Percentiles rank a stretch among this genome's conserved stretches.
Conservation (phyloP, 1,140 invertebrate genomes). For the Chionoecetes opilio region DNA sequence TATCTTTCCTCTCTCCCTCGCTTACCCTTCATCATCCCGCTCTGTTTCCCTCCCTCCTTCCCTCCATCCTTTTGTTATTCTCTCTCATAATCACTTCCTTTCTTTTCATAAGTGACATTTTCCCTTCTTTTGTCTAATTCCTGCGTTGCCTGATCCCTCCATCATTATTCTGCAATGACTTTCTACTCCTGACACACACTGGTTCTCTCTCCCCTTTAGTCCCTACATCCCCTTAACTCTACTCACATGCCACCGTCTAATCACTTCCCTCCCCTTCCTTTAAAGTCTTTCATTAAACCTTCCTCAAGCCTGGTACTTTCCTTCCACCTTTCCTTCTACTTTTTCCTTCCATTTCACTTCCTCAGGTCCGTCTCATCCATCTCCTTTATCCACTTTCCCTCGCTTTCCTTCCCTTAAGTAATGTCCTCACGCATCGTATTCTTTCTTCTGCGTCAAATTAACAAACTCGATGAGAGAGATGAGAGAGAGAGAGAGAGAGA, state of each 20-base stretch:
- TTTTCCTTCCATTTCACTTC: no score
- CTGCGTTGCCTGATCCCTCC: neutral
- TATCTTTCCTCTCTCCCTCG: neutral
- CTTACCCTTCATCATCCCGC: constrained; percentile 16
- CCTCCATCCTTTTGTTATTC: neutral
- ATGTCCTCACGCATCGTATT: no score
- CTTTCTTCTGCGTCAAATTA: neutral
- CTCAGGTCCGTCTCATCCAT: no score
- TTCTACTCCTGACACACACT: neutral
- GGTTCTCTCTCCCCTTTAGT: neutral
- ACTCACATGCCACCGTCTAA: neutral
- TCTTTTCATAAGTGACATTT: neutral
- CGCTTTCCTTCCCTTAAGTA: no score
- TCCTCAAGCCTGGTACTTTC: neutral
- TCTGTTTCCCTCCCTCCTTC: neutral
- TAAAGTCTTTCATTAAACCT: neutral
- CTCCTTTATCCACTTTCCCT: no score
- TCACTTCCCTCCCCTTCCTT: neutral
- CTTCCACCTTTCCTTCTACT: neutral
- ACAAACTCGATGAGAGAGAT: no score
- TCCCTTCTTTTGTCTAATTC: neutral
- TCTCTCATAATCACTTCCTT: neutral
- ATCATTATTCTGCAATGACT: neutral
- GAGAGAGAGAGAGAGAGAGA: no score
- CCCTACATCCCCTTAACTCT: neutral